Conservation (phyloP, 1,140 invertebrate species). For the Melitaea cinxia region DNA sequence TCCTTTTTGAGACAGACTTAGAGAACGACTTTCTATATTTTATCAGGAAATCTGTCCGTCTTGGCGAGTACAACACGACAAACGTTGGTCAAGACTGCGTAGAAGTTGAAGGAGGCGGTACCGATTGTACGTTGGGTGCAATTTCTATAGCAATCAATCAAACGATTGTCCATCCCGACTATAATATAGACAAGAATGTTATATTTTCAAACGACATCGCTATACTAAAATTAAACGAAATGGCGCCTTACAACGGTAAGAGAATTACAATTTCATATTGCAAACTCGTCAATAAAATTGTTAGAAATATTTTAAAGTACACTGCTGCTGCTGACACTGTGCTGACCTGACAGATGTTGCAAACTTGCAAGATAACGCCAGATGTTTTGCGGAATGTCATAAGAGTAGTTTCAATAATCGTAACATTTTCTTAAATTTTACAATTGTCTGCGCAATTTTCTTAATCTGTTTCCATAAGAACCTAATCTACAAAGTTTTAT, state of each 20-base stretch:
- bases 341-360: no score
- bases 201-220: slow-evolving; percentile 75
- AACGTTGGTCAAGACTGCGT: slow-evolving; percentile 60
- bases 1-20: no score
- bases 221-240: slow-evolving; percentile 65
- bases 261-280: background rate
- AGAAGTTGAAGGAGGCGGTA: slow-evolving; percentile 50
- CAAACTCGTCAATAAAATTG: no score
- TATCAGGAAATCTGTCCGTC: slow-evolving; percentile 63
- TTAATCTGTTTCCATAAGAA: no score
- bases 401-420: no score
- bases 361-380: no score
- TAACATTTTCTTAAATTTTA: no score
- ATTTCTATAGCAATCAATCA: slow-evolving; percentile 59
- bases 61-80: slow-evolving; percentile 81
- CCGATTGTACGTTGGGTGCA: slow-evolving; percentile 57
- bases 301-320: no score
- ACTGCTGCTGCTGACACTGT: no score
- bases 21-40: background rate
- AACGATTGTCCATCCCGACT: slow-evolving; percentile 72
- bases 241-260: slow-evolving; percentile 65
- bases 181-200: slow-evolving; percentile 41
- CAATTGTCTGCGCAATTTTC: no score
- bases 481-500: no score
- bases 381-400: no score